Evolutionary conservation across 2,888 invertebrate species (phyloP), one percentile per base, ranked within the genome.

Genomic region (Timema cristinae): DNA sequence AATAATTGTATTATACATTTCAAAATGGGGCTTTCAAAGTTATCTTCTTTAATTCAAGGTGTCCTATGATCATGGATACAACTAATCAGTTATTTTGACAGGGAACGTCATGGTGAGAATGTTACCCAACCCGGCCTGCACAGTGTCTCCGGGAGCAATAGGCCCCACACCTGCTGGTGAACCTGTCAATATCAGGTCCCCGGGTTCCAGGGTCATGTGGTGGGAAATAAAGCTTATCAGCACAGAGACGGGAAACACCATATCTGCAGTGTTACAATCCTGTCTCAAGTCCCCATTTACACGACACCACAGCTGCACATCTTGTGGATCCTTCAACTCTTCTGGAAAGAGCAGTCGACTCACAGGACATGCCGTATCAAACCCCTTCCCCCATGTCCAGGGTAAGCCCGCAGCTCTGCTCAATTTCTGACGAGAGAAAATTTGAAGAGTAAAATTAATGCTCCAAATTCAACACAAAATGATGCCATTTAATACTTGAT

Each of bases 301-400:
- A 72, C 83, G 85, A 66, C 88, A 86, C 88, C 88, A 89, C 10
- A 91, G 77, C 8, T 83, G 78, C 5, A 89, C 78, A 72, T 86
- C 82, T 75, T 87, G 84, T 0, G 90, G 89, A 79, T 90, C 85
- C 8, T 81, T 77, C 7, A 91, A 81, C 71, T 83, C 79, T 7
- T 83, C 77, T 67, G 82, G 82, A 0, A 85, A 81, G 76, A 93
- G 86, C 75, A 92, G 89, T 9, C 82, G 79, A 66, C 91, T 89
- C 0, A 93, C 88, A 4, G 93, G 92, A 75, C 91, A 92, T 0
- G 92, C 87, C 0, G 91, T 90, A 80, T 93, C 92, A 78, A 93
- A 93, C 4, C 91, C 90, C 83, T 93, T 93, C 1, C 91, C 90
- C 69, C 92, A 79, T 13, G 85, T 85, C 93, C 93, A 93, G 0